phyloP scores from a whole-genome alignment of 2,888 invertebrate species.

The Sicus ferrugineus region DNA sequence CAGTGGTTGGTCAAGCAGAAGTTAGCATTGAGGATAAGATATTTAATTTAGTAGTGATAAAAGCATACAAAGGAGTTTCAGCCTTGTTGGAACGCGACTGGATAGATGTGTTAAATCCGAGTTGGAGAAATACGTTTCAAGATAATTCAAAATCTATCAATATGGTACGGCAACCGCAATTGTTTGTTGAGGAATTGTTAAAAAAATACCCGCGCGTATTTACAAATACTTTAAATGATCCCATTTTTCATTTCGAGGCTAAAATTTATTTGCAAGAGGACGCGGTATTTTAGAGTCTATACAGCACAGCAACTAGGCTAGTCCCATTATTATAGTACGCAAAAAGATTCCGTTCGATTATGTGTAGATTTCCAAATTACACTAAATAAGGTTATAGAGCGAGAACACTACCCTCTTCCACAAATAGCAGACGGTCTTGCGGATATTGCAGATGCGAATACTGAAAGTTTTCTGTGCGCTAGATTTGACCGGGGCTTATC shows the following conservation, averaged over 20 bases:
- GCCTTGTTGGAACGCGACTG: constrained; percentile 6
- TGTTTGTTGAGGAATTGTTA: not conserved
- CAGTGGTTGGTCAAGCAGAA: not conserved
- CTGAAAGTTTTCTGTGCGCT: not conserved
- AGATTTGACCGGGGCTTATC: constrained; percentile 6
- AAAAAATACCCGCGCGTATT: not conserved
- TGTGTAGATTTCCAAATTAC: constrained; percentile 14
- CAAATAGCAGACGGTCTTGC: not conserved
- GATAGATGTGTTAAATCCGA: not conserved
- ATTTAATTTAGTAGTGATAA: not conserved
- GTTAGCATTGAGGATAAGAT: not conserved
- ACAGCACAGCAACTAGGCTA: not conserved
- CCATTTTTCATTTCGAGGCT: constrained; percentile 2
- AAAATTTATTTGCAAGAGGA: not conserved
- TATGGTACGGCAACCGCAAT: not conserved
- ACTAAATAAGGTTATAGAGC: constrained; percentile 4
- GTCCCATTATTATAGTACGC: constrained; percentile 6
- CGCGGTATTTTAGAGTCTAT: not conserved
- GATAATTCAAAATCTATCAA: not conserved
- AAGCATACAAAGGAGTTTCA: not conserved
- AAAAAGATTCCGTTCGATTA: not conserved
- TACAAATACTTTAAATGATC: not conserved
- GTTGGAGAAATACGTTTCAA: not conserved
- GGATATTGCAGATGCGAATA: not conserved
- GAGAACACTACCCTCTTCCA: not conserved